Base-by-base conservation (phyloP, 2,113 vertebrate species). In the Aramus guarauna region DNA sequence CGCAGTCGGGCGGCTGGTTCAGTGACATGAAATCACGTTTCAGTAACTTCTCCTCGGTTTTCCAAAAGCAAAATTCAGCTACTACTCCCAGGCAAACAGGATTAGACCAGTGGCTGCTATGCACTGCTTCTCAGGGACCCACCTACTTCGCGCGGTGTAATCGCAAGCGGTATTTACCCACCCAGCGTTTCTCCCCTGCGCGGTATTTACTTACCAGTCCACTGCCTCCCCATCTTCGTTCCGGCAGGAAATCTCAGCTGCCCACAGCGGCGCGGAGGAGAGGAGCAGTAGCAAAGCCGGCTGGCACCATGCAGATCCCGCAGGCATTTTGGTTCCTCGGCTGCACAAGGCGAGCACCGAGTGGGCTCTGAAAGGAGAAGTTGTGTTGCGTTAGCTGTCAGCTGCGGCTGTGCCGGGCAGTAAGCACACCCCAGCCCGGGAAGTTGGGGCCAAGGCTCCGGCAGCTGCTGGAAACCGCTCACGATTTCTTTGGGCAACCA, bases 141-240 rank as follows among this genome's bases (percentile, higher is more conserved):
- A 59, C 84, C 73, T 81, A 27, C 91, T 85, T 60, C 50, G n/a
- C 9, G 4, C 5, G 1, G 68, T n/a, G 85, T 88, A 24, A 66
- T 43, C 59, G 75, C 77, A 22, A 1, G 56, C 13, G 15, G 23
- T 73, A 43, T 85, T 90, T 77, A 72, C 74, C 91, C 76, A 34
- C 32, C 58, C 73, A 24, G 27, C 3, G 0, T 7, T 47, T 56
- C 45, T 39, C n/a, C 64, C 36, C 62, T 37, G 19, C 8, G 5
- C 14, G 9, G 75, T 30, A 7, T 96, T 92, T 95, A 98, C 99
- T 97, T 97, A 99, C 99, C 99, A 99, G 56, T 99, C 99, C n/a
- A 99, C 98, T n/a, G 98, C 52, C 17, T 98, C 78, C 5, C 98
- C 99, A 3, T 97, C 97, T 96, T 99, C 99, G 96, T 99, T 99